Conservation (phyloP, 2,888 invertebrate genomes). For the Synergus umbraculus region DNA sequence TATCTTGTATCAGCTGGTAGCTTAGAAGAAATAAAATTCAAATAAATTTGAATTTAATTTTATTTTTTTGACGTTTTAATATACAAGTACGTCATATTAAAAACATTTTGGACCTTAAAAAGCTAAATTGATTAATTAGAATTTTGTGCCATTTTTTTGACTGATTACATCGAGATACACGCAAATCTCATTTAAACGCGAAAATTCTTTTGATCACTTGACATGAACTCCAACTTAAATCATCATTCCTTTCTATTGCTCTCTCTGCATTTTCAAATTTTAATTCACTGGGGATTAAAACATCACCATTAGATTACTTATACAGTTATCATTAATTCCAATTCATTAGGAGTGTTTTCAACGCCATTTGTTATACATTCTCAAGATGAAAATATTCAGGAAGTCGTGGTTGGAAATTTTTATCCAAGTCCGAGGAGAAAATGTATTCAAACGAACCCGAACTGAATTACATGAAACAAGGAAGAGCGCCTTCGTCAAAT, state of each 20-base stretch:
- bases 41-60: fast-evolving
- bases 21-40: too few species aligned
- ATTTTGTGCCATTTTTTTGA: too few species aligned
- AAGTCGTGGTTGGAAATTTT: background rate
- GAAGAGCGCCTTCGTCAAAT: background rate
- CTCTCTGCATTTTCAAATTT: background rate
- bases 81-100: too few species aligned
- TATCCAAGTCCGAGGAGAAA: background rate
- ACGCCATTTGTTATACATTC: conserved; percentile 9
- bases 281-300: background rate
- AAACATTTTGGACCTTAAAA: too few species aligned
- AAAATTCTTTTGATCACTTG: too few species aligned
- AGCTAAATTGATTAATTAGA: too few species aligned
- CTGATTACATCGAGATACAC: too few species aligned
- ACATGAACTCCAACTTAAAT: too few species aligned
- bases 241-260: background rate
- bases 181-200: too few species aligned
- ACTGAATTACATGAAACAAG: conserved; percentile 13
- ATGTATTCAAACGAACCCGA: background rate
- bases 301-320: background rate
- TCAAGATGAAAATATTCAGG: conserved; percentile 16
- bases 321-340: background rate
- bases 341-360: conserved; percentile 7
- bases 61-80: too few species aligned
- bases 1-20: too few species aligned